Evolutionary conservation across 2,888 invertebrate species (phyloP).

Genomic region (Cyrtodaria siliqua): DNA sequence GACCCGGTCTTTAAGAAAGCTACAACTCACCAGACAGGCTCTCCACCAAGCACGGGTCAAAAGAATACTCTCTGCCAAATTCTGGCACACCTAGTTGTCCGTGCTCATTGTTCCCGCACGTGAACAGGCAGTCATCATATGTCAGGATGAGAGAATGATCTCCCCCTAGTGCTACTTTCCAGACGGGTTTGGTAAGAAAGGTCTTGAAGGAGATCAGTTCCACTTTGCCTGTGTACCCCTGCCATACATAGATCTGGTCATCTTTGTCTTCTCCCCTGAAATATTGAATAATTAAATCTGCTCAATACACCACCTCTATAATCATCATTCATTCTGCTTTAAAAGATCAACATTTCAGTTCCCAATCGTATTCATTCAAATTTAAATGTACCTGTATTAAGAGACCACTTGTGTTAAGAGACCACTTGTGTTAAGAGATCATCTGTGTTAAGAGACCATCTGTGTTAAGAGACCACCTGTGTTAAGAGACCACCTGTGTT

Average conservation of each 20-base stretch:
- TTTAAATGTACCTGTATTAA: too few relatives aligned
- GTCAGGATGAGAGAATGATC: conserved; percentile 82
- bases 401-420: too few relatives aligned
- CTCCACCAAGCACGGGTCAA: conserved; percentile 74
- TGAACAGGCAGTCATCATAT: conserved; percentile 76
- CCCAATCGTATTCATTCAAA: too few relatives aligned
- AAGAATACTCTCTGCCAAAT: conserved; percentile 59
- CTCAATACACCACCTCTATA: too few relatives aligned
- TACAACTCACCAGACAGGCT: conserved; percentile 71
- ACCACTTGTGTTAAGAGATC: too few relatives aligned
- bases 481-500: too few relatives aligned
- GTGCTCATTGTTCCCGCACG: conserved; percentile 80
- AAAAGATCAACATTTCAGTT: too few relatives aligned
- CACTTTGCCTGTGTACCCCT: conserved; percentile 75
- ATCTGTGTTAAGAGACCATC: too few relatives aligned
- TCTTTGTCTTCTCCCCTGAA: conserved; percentile 67
- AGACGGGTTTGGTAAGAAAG: conserved; percentile 69
- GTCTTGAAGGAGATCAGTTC: conserved; percentile 70
- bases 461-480: too few relatives aligned
- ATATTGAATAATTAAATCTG: conserved; percentile 14
- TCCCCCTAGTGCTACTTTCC: conserved; percentile 76
- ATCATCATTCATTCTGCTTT: too few relatives aligned
- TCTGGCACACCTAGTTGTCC: conserved; percentile 83
- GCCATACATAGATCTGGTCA: conserved; percentile 76
- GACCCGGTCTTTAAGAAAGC: too few relatives aligned